Evolutionary conservation across 2,888 invertebrate genomes (phyloP).

Genomic region (Arge pagana): DNA sequence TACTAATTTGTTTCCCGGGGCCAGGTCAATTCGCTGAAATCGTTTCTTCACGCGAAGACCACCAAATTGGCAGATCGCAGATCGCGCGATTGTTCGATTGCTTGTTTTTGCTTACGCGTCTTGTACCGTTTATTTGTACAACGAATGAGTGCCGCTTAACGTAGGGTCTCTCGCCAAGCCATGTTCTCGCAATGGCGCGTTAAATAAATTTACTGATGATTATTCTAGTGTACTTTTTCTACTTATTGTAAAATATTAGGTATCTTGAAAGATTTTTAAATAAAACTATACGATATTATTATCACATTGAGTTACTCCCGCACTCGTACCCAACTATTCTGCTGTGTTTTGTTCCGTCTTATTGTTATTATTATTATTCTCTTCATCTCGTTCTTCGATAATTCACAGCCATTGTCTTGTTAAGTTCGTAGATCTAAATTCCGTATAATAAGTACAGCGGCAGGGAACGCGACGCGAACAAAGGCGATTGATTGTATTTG

Average conservation of each 20-base stretch:
- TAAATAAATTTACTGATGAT: constrained; percentile 46
- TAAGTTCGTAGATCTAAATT: constrained; percentile 31
- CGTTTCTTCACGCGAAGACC: too few relatives aligned
- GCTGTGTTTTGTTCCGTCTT: constrained; percentile 22
- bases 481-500: constrained; percentile 38
- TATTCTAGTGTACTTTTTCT: constrained; percentile 46
- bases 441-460: constrained; percentile 30
- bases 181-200: constrained; percentile 35
- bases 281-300: constrained; percentile 38
- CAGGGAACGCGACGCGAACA: constrained; percentile 29
- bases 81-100: too few relatives aligned
- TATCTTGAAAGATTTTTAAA: constrained; percentile 41
- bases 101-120: too few relatives aligned
- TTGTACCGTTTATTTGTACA: constrained; percentile 44
- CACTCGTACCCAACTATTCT: constrained; percentile 31
- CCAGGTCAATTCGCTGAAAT: too few relatives aligned
- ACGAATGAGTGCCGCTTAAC: constrained; percentile 41
- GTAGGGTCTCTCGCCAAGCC: constrained; percentile 39
- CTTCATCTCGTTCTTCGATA: not conserved
- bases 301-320: constrained; percentile 35
- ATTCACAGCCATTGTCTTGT: constrained; percentile 11
- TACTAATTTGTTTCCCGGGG: too few relatives aligned
- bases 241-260: constrained; percentile 51
- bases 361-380: constrained; percentile 18
- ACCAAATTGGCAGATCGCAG: too few relatives aligned